These are phyloP conservation scores for Drosophila melanocephala DNA, from an alignment of 2,888 invertebrate species.

Conservation along the genomic window DNA sequence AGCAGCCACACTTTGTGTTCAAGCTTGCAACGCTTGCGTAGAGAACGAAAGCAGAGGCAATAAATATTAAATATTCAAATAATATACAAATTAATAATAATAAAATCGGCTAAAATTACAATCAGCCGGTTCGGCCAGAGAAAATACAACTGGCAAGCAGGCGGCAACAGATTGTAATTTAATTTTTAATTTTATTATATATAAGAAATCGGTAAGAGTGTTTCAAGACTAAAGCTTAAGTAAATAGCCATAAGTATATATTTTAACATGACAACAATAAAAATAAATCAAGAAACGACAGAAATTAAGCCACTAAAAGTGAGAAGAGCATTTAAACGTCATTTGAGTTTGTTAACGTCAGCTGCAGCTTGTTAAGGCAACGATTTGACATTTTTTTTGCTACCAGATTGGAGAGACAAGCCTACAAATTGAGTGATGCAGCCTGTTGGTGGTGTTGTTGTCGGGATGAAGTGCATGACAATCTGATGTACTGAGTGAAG, in stretches of 20 bases:
- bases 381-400: slow-evolving; percentile 55
- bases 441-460: slow-evolving; percentile 15
- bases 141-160: background rate
- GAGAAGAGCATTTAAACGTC: slow-evolving; percentile 21
- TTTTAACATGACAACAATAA: background rate
- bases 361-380: slow-evolving; percentile 35
- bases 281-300: background rate
- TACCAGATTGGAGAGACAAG: slow-evolving; percentile 32
- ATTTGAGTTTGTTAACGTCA: too few relatives aligned
- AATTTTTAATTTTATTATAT: too few relatives aligned
- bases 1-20: background rate
- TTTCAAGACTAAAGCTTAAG: background rate
- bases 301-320: background rate
- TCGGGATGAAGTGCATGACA: slow-evolving; percentile 45
- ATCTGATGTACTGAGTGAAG: slow-evolving; percentile 37
- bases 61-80: background rate
- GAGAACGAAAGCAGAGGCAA: background rate
- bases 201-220: background rate
- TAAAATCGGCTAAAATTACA: background rate
- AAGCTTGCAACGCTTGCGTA: background rate
- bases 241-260: background rate
- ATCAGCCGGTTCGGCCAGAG: background rate
- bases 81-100: background rate
- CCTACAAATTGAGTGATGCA: slow-evolving; percentile 52
- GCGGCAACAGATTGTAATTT: background rate